phyloP scores from a whole-genome alignment of 2,888 invertebrate genomes.

The Vesta saturnalis region DNA sequence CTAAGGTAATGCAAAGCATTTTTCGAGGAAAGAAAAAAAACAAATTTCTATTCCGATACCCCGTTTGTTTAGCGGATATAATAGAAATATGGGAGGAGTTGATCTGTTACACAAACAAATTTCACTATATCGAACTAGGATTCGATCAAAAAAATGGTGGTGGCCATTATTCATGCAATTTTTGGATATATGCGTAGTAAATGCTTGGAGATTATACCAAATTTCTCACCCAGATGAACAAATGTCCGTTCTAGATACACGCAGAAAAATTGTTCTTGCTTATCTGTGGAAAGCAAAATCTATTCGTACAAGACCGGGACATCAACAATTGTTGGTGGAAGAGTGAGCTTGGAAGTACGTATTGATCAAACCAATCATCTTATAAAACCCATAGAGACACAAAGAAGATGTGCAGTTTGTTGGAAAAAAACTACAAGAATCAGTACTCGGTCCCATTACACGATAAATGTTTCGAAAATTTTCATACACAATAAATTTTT shows the following conservation, averaged over 20 bases:
- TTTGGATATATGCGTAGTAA: constrained; percentile 28
- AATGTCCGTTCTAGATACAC: background rate
- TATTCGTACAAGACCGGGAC: too few species aligned
- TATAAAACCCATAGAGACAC: too few species aligned
- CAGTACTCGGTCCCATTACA: too few species aligned
- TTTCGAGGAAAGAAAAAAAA: constrained; percentile 10
- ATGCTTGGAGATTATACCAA: constrained; percentile 27
- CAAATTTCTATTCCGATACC: constrained; percentile 15
- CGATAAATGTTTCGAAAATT: too few species aligned
- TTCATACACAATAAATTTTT: too few species aligned
- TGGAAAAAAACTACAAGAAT: too few species aligned
- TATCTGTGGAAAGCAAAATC: background rate
- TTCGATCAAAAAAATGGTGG: constrained; percentile 28
- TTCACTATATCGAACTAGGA: constrained; percentile 22
- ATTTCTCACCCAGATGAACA: constrained; percentile 14
- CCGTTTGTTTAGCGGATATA: constrained; percentile 16
- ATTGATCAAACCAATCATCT: too few species aligned
- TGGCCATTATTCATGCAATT: constrained; percentile 33
- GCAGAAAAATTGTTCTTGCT: background rate
- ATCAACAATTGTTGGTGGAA: too few species aligned
- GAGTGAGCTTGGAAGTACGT: too few species aligned
- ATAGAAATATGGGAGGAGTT: constrained; percentile 25
- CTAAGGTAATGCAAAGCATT: background rate
- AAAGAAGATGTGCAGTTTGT: too few species aligned
- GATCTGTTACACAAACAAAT: constrained; percentile 28